phyloP scores from a whole-genome alignment of 1,140 invertebrate genomes.

The Mya arenaria region DNA sequence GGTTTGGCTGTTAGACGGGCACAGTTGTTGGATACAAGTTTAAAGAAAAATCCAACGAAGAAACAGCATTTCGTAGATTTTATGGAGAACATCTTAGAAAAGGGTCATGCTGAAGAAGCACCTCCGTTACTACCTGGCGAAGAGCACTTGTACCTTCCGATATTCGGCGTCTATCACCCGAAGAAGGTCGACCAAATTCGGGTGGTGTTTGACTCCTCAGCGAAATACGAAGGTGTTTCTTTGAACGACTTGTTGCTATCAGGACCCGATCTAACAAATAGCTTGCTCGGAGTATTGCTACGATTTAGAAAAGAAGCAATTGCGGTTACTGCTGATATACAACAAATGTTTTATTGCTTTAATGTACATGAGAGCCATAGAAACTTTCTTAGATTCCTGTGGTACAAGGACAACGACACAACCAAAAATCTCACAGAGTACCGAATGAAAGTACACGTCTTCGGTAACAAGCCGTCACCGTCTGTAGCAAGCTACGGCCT shows the following conservation, averaged over 20 bases:
- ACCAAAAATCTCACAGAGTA: slow-evolving; percentile 5
- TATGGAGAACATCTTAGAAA: neutral
- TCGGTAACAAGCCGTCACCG: slow-evolving; percentile 27
- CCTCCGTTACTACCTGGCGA: neutral
- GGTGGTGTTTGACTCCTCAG: neutral
- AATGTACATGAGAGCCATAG: neutral
- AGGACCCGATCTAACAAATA: slow-evolving; percentile 43
- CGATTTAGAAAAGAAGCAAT: neutral
- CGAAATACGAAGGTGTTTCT: neutral
- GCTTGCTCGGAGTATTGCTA: slow-evolving; percentile 4
- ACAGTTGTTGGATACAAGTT: neutral
- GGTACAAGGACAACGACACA: slow-evolving; percentile 3
- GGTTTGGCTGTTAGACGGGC: neutral
- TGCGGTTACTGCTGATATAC: neutral
- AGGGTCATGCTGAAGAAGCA: neutral
- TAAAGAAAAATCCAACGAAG: neutral
- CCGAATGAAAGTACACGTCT: slow-evolving; percentile 34
- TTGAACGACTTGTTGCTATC: slow-evolving; percentile 25
- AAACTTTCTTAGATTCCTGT: slow-evolving; percentile 30
- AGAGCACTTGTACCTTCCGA: neutral
- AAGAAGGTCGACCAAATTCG: slow-evolving; percentile 18
- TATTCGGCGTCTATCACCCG: neutral
- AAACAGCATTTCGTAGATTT: neutral
- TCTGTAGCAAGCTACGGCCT: slow-evolving; percentile 35
- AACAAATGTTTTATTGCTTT: slow-evolving; percentile 5